Evolutionary conservation across 1,140 invertebrate genomes (phyloP), one percentile per base, ranked within the genome.

Genomic region (Eciton burchellii): DNA sequence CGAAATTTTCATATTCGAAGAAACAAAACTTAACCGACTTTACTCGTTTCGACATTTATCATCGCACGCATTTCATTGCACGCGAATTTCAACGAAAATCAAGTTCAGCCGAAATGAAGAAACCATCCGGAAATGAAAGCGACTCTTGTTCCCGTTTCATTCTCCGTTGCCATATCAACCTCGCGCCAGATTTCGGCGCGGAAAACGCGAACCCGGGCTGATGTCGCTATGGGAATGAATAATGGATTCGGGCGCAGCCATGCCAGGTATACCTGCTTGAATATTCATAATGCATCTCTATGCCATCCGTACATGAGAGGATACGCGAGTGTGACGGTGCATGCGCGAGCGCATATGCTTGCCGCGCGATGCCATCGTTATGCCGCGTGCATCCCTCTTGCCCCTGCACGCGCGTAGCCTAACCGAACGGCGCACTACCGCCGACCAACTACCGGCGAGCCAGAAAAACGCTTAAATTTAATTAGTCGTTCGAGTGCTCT

Each of bases 161-260:
- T 21, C 29, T 41, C 24, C 8, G 60, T n/a, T 52, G 45, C 74
- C 62, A 6, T 45, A 29, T 71, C 14, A 35, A 35, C 3, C 62
- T 47, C 60, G 56, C 62, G 65, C 45, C 56, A 24, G 73, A 70
- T 79, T 79, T 79, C 24, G 63, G 63, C 74, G 63, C 79, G 87
- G 90, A 90, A 91, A 90, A 90, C 85, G 85, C 83, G 76, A 83
- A 41, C 86, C 74, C 84, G 81, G 86, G 81, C 89, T 85, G 90
- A 88, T 90, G 89, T 90, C 86, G 89, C 81, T 73, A 73, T 87
- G 70, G 63, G 84, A 89, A 93, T 93, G 92, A 93, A 93, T 93
- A 93, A 93, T 93, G 92, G 89, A 93, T 92, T 87, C 86, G 89
- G 89, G 91, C 87, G 90, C 91, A 84, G 92, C 91, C 91, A 93